These are phyloP conservation scores for Matsumyia berberina DNA, from an alignment of 2,888 invertebrate species.

Conservation along the genomic window DNA sequence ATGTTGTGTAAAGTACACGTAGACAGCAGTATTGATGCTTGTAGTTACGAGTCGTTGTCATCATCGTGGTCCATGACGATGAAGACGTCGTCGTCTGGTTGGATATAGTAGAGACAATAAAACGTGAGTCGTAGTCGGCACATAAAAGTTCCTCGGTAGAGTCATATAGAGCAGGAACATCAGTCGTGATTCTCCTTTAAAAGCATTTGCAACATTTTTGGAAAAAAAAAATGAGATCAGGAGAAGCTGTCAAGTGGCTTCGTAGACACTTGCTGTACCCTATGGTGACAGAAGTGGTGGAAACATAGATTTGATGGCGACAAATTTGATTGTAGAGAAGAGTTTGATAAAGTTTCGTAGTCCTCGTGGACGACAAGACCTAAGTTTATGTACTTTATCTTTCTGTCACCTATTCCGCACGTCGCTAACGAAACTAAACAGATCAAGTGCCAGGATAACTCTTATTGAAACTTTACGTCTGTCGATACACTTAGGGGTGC, in stretches of 20 bases:
- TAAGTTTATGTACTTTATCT: no score
- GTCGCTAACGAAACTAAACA: no score
- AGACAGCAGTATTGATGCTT: constrained; percentile 44
- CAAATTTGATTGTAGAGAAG: background rate
- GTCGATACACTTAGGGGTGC: no score
- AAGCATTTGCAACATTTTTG: constrained; percentile 16
- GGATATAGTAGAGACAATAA: constrained; percentile 40
- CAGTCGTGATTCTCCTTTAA: constrained; percentile 21
- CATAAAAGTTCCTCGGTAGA: constrained; percentile 12
- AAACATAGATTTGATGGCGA: background rate
- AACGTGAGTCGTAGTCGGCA: constrained; percentile 14
- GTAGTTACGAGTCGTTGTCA: constrained; percentile 31
- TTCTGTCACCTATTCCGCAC: no score
- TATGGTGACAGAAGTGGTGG: background rate
- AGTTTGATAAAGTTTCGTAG: no score
- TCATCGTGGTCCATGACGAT: constrained; percentile 36
- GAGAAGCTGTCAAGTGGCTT: background rate
- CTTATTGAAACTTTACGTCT: no score
- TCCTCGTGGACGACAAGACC: no score
- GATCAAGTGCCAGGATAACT: no score
- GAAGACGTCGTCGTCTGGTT: constrained; percentile 3
- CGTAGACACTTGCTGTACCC: background rate
- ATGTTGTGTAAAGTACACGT: constrained; percentile 30
- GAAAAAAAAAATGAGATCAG: constrained; percentile 8
- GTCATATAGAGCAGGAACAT: background rate